These are phyloP conservation scores for Bilobella aurantiaca DNA, from an alignment of 1,140 invertebrate genomes.

Conservation along the genomic window DNA sequence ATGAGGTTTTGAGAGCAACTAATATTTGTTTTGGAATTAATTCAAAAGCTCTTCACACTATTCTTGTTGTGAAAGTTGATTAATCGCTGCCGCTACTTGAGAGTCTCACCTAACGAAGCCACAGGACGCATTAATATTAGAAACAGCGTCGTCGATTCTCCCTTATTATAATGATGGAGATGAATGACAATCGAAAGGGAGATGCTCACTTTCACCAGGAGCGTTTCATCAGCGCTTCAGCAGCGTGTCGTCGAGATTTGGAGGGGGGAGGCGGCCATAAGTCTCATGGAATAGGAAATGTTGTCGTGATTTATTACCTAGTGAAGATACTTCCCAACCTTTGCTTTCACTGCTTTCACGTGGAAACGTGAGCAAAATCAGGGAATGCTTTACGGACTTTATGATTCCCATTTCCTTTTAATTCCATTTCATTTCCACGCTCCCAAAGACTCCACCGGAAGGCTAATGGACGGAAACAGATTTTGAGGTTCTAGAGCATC, in stretches of 20 bases:
- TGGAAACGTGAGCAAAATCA: background rate
- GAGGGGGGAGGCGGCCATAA: too few species aligned
- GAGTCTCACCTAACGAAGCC: too few species aligned
- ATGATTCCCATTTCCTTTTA: background rate
- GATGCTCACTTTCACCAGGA: too few species aligned
- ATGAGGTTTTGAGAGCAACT: too few species aligned
- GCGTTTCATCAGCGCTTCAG: too few species aligned
- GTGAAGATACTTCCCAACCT: background rate
- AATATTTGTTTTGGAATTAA: too few species aligned
- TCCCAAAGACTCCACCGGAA: background rate
- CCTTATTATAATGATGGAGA: background rate
- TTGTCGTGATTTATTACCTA: background rate
- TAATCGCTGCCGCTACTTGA: too few species aligned
- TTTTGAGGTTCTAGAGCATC: background rate
- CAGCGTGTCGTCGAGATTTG: too few species aligned
- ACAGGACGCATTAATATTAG: too few species aligned
- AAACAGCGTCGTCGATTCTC: too few species aligned
- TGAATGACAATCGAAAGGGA: background rate
- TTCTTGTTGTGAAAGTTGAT: too few species aligned
- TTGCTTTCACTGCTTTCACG: background rate
- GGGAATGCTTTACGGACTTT: background rate
- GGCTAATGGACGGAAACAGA: background rate
- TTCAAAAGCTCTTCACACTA: too few species aligned
- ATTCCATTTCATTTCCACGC: background rate
- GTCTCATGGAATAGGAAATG: background rate